Base-by-base conservation (phyloP, 2,797 vertebrate species). In the Notamacropus eugenii region DNA sequence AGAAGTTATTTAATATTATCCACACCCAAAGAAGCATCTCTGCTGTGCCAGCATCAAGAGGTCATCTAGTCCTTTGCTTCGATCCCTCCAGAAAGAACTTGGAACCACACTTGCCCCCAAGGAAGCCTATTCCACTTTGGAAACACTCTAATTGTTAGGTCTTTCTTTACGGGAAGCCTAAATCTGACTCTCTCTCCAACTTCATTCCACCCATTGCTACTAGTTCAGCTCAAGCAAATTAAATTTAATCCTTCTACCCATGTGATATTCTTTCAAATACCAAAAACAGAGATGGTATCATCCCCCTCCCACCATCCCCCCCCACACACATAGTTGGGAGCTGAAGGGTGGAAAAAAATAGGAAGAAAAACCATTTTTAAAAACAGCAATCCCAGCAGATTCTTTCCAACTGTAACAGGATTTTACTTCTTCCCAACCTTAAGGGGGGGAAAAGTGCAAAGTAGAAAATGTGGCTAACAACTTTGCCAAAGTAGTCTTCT, bases 371-470 rank as follows among this genome's bases (percentile, higher is more conserved):
- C 22, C 95, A 95, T 96, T 97, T 90, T 95, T 94, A 3, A 28
- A 2, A 93, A 46, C 90, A 50, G 91, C 95, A 93, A 96, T 96
- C 96, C 92, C 97, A 90, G 74, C 56, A 97, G 93, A 93, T 8
- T 96, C 90, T 95, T 11, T 97, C 19, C 59, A 96, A 22, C 82
- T 96, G 90, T 12, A 93, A 46, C 50, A 90, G 5, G 8, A 93
- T 92, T 97, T 97, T 34, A 67, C 96, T 95, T 97, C 93, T 95
- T 96, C 31, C 91, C 55, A 93, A 55, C 82, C 96, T 90, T 96
- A 62, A 96, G 95, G 94, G 62, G 22, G 95, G 96, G 93, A 94
- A 96, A 94, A 58, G 96, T 96, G 91, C 91, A 96, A 96, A 97
- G 96, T 92, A 96, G 67, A 96, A 93, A 96, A 55, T 74, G 62